Evolutionary conservation across 2,113 vertebrate genomes (phyloP), one percentile per base, ranked within the genome.

Genomic region (Glareola pratincola): DNA sequence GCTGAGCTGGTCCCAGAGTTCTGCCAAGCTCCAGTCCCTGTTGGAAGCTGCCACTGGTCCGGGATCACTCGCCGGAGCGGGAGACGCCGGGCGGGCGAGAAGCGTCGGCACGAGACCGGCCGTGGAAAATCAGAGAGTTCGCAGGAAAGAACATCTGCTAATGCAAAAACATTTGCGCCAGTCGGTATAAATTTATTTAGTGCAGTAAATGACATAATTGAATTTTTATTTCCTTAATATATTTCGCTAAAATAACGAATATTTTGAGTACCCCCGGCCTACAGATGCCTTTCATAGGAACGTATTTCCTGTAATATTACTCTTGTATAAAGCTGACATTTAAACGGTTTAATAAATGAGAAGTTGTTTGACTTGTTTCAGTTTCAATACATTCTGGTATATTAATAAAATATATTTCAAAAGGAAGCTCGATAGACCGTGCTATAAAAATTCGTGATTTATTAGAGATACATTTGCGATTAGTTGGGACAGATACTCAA

Each of bases 401-500:
- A 98, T 98, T 98, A 98, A 98, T 98, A 98, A 98, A 98, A 98
- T 98, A 94, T 96, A 97, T 98, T 98, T 98, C 97, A 97, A 97
- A 98, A 97, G 95, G 97, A 90, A 96, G 96, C 97, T 98, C 95
- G 74, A 98, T 97, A 97, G 97, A 96, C 93, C 97, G 63, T 47
- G 95, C 97, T 63, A 67, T 98, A 98, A 98, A 98, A 97, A 79
- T n/a, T 95, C 10, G 54, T 98, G 98, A 98, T 98, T 98, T 98
- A 98, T 98, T 98, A 98, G 90, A 3, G 63, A 98, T 98, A 97
- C 97, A 57, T 94, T 97, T 67, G 95, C 98, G 97, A 97, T 98
- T 98, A 98, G 97, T 97, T 97, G 98, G 98, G 98, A 98, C 97
- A 98, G 98, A 98, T 98, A 98, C 97, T 98, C 98, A 98, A 98